These are phyloP conservation scores for Oryzias celebensis DNA, from an alignment of 2,113 vertebrate genomes.

Conservation along the genomic window DNA sequence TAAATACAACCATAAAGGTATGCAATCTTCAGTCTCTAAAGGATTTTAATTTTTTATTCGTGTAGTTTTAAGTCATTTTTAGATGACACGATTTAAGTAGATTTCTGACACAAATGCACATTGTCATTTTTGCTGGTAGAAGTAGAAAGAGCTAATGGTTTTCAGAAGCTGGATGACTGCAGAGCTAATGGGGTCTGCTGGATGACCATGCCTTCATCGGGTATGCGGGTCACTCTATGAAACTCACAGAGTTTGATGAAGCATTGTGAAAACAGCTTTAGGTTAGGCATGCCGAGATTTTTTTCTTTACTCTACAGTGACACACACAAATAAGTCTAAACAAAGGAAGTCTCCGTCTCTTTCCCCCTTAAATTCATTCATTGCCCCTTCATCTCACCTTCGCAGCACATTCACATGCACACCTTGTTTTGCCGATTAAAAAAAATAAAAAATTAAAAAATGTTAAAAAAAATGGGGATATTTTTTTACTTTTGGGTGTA, in stretches of 20 bases:
- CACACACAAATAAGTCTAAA: too few species aligned
- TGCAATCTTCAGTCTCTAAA: too few species aligned
- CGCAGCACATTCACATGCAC: constrained; percentile 4
- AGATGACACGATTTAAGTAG: neutral
- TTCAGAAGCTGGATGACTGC: neutral
- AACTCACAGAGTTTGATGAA: too few species aligned
- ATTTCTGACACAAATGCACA: neutral
- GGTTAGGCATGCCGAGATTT: neutral
- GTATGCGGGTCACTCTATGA: too few species aligned
- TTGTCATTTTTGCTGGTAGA: neutral
- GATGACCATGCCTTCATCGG: neutral
- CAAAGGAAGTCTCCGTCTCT: too few species aligned
- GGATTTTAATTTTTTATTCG: too few species aligned
- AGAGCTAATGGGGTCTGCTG: constrained; percentile 8
- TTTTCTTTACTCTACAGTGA: constrained; percentile 9
- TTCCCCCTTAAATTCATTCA: neutral
- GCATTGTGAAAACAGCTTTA: too few species aligned
- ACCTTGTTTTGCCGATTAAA: too few species aligned
- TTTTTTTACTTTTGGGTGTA: constrained; percentile 29
- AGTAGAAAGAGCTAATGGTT: neutral
- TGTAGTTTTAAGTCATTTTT: too few species aligned
- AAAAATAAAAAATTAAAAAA: too few species aligned
- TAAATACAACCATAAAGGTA: too few species aligned
- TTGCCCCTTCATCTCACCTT: constrained; percentile 25
- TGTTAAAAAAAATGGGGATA: neutral